A percentile compares a stretch with the other conserved stretches of the same genome.
Evolutionary conservation across 2,797 vertebrate genomes (phyloP).

Genomic region (Paramormyrops hopkinsi): DNA sequence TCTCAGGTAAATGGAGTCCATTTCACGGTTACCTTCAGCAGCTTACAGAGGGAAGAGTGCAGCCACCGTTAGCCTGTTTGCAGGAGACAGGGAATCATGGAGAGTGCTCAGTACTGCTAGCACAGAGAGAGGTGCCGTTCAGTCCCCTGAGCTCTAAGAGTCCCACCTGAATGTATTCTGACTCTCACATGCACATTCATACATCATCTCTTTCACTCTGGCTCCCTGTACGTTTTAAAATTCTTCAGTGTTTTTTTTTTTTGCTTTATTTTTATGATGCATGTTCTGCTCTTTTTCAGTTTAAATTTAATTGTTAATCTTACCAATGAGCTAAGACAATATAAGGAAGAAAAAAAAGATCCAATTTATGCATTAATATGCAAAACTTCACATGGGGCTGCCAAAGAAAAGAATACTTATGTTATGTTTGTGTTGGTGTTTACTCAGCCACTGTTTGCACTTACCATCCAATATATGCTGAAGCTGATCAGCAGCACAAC

Average conservation of each 20-base stretch:
- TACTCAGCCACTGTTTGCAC: not conserved
- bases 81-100: slow-evolving; percentile 62
- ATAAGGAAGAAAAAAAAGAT: not conserved
- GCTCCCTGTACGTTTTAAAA: not conserved
- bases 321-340: not conserved
- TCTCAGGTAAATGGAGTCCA: not conserved
- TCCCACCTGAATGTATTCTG: not conserved
- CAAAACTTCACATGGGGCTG: not conserved
- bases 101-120: slow-evolving; percentile 48
- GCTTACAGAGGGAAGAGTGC: not conserved
- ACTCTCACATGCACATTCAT: slow-evolving; percentile 9
- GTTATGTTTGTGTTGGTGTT: not conserved
- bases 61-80: not conserved
- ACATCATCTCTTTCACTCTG: not conserved
- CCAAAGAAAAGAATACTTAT: not conserved
- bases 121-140: slow-evolving; percentile 54
- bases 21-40: not conserved
- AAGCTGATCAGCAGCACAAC: not conserved
- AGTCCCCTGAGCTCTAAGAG: slow-evolving; percentile 42
- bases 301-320: not conserved
- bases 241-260: not conserved
- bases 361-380: not conserved
- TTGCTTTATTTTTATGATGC: not conserved
- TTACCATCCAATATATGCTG: not conserved
- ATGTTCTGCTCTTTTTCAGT: not conserved